These are phyloP conservation scores for Salvelinus fontinalis DNA, from an alignment of 2,113 vertebrate species.

Conservation along the genomic window DNA sequence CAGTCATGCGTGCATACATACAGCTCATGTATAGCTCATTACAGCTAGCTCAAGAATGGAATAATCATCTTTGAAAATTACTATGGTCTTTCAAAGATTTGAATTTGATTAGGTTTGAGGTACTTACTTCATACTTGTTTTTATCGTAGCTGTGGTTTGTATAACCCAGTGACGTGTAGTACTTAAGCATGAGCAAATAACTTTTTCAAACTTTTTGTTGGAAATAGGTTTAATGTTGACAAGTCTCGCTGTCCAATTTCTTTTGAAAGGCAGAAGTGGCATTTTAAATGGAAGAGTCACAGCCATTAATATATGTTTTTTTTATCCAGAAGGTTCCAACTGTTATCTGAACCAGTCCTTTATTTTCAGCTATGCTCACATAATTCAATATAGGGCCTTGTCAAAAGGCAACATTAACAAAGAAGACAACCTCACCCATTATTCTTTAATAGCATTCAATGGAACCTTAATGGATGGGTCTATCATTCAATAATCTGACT, in stretches of 20 bases:
- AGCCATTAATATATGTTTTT: slow-evolving; percentile 47
- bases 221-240: background rate
- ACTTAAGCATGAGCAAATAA: no score
- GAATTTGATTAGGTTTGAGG: background rate
- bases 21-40: no score
- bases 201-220: no score
- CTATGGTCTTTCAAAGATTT: no score
- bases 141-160: background rate
- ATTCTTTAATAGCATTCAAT: slow-evolving; percentile 92
- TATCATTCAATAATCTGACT: slow-evolving; percentile 85
- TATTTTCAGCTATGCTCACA: slow-evolving; percentile 89
- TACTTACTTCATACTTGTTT: background rate
- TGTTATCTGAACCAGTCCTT: slow-evolving; percentile 84
- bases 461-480: slow-evolving; percentile 93
- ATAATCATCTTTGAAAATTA: no score
- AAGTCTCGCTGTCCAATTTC: background rate
- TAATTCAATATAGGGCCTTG: slow-evolving; percentile 93
- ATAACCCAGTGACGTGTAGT: background rate
- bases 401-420: slow-evolving; percentile 91
- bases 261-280: slow-evolving; percentile 17
- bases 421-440: slow-evolving; percentile 89
- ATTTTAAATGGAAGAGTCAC: slow-evolving; percentile 49
- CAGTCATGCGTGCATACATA: no score
- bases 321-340: slow-evolving; percentile 79
- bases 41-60: no score